phyloP scores from a whole-genome alignment of 2,113 vertebrate species.

The Typhlomys cinereus region DNA sequence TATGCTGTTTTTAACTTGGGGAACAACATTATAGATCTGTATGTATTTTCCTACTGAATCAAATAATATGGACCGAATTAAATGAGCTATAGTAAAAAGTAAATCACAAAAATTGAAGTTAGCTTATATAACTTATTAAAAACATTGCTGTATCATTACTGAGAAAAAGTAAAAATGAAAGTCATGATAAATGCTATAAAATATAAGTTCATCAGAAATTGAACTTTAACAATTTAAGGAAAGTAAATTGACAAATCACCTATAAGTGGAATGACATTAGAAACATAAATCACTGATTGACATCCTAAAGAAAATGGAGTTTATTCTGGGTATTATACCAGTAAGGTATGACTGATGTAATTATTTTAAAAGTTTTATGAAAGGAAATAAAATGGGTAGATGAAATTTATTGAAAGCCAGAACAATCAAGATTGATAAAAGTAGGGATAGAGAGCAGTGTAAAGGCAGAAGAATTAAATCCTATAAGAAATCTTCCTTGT shows the following conservation, averaged over 20 bases:
- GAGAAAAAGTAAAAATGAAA: not conserved
- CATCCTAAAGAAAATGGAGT: not conserved
- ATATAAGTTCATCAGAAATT: not conserved
- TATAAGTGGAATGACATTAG: not conserved
- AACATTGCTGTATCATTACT: not conserved
- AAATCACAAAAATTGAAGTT: not conserved
- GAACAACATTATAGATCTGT: not conserved
- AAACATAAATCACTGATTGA: not conserved
- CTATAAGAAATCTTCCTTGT: not conserved
- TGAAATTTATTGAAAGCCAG: not conserved
- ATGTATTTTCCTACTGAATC: not conserved
- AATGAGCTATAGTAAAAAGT: not conserved
- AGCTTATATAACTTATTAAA: not conserved
- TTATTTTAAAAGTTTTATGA: not conserved
- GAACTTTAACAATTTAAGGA: not conserved
- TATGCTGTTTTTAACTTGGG: not conserved
- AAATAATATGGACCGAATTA: not conserved
- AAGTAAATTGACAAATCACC: not conserved
- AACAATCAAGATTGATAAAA: not conserved
- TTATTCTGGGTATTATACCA: not conserved
- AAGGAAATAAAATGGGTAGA: not conserved
- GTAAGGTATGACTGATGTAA: accelerated
- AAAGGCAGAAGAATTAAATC: not conserved
- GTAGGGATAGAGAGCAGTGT: not conserved
- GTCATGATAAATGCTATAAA: not conserved